These are phyloP conservation scores for Tholera decimalis DNA, from an alignment of 2,888 invertebrate genomes.

Conservation along the genomic window DNA sequence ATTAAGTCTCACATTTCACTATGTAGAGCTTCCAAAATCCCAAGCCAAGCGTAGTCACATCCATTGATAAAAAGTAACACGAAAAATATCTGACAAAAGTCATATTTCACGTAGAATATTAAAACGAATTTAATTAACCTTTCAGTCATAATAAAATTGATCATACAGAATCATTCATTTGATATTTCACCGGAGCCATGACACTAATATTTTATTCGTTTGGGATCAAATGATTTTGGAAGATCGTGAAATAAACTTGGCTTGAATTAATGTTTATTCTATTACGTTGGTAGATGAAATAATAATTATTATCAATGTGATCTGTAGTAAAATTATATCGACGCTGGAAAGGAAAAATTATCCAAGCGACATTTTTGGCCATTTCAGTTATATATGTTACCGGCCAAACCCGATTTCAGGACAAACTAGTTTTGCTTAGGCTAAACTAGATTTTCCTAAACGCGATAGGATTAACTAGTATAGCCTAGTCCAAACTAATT, in stretches of 20 bases:
- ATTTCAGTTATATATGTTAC: too few relatives aligned
- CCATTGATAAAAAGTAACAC: constrained; percentile 13
- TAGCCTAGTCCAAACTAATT: too few relatives aligned
- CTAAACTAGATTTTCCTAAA: too few relatives aligned
- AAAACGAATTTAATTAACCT: constrained; percentile 46
- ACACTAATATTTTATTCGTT: constrained; percentile 27
- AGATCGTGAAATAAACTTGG: constrained; percentile 11
- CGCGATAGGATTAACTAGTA: too few relatives aligned
- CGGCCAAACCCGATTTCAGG: too few relatives aligned
- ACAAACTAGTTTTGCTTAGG: too few relatives aligned
- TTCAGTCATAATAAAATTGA: constrained; percentile 33
- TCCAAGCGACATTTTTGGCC: too few relatives aligned
- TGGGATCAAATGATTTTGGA: constrained; percentile 17
- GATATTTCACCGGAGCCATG: constrained; percentile 21
- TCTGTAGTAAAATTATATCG: neutral
- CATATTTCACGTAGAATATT: constrained; percentile 44
- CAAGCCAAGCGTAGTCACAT: constrained; percentile 5
- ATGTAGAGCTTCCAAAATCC: constrained; percentile 7
- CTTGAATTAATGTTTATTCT: constrained; percentile 8
- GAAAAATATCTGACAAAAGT: constrained; percentile 9
- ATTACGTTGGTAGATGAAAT: neutral
- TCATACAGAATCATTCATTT: constrained; percentile 39
- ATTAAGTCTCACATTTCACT: constrained; percentile 16
- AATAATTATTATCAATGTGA: too few relatives aligned
- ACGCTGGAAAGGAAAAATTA: too few relatives aligned